phyloP scores from a whole-genome alignment of 64 coral and sea anemone species.

The Acropora yongei region DNA sequence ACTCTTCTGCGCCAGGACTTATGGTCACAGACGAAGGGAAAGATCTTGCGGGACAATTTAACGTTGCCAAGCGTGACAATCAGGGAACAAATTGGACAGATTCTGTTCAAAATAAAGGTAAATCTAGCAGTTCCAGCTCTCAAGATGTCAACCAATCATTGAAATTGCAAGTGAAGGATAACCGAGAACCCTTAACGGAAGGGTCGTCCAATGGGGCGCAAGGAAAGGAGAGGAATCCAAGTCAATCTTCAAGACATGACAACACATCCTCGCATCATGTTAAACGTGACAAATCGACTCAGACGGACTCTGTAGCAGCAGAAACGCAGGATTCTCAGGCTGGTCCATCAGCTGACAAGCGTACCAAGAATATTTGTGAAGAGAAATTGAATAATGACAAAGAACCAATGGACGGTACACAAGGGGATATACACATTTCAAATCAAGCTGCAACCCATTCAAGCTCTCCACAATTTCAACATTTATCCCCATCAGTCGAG shows the following conservation, averaged over 20 bases:
- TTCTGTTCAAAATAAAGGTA: background rate
- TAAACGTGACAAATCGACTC: background rate
- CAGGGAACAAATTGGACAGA: background rate
- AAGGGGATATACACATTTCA: too few species aligned
- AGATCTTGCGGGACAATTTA: background rate
- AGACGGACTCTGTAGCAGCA: background rate
- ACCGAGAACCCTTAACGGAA: background rate
- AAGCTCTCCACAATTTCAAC: too few species aligned
- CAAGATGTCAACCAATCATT: background rate
- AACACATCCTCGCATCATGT: background rate
- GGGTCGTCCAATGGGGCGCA: background rate
- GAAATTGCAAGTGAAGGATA: background rate
- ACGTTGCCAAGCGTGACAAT: background rate
- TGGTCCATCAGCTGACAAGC: background rate
- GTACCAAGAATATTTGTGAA: background rate
- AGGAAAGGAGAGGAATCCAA: background rate
- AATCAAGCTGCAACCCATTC: too few species aligned
- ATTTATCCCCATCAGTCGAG: too few species aligned
- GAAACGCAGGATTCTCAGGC: background rate
- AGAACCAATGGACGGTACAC: too few species aligned
- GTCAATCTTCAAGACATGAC: background rate
- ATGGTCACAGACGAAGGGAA: background rate
- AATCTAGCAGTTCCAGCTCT: background rate
- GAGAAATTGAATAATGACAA: too few species aligned
- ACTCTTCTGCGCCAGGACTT: background rate